Conservation (phyloP, 2,113 vertebrate species). For the Gyps fulvus region DNA sequence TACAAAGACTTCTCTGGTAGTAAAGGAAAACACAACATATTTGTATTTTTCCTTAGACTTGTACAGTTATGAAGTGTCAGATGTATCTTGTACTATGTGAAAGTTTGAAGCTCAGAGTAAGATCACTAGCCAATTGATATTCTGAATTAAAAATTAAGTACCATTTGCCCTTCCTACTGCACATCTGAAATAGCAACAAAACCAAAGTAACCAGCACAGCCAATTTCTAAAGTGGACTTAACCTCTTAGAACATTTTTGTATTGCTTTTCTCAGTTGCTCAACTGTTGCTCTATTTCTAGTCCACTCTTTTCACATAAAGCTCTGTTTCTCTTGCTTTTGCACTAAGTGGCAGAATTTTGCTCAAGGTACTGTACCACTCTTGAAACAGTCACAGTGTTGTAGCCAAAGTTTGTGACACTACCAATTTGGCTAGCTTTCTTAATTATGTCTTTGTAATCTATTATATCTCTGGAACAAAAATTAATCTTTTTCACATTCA, state of each 20-base stretch:
- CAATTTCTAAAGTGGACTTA: background rate
- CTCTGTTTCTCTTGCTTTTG: background rate
- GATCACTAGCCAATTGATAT: background rate
- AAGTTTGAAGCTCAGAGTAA: background rate
- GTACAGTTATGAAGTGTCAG: background rate
- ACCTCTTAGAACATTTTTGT: background rate
- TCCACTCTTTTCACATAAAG: background rate
- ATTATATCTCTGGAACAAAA: background rate
- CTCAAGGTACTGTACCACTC: background rate
- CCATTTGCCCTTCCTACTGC: background rate
- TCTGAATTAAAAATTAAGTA: background rate
- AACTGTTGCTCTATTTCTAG: background rate
- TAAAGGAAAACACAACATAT: background rate
- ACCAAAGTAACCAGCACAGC: background rate
- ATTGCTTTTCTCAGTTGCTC: background rate
- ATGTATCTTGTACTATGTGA: background rate
- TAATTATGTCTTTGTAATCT: background rate
- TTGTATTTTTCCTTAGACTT: background rate
- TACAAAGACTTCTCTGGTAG: background rate
- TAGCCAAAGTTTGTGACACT: background rate
- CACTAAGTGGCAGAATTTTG: background rate
- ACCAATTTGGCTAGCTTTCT: background rate
- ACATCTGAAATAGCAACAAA: background rate
- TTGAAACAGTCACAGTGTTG: background rate
- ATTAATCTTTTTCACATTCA: background rate